These are phyloP conservation scores for Ormyrus labotus DNA, from an alignment of 2,888 invertebrate species.

Conservation along the genomic window DNA sequence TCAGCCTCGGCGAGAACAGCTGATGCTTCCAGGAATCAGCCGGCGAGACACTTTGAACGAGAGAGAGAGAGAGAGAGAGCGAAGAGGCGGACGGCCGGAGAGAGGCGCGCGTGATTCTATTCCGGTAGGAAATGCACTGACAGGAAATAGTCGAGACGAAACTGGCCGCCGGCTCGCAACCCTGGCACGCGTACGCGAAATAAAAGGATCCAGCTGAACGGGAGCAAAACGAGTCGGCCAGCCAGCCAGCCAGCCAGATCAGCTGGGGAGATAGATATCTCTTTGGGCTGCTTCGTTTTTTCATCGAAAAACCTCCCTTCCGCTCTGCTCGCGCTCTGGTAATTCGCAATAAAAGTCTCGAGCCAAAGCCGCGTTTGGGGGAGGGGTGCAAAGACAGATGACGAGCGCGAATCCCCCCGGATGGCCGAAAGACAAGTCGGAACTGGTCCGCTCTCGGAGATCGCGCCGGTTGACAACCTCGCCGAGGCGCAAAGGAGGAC, in stretches of 20 bases:
- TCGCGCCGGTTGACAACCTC: slow-evolving; percentile 63
- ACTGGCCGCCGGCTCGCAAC: slow-evolving; percentile 59
- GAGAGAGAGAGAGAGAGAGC: slow-evolving; percentile 60
- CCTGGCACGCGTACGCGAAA: slow-evolving; percentile 49
- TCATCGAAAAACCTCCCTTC: not conserved
- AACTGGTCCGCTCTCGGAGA: not conserved
- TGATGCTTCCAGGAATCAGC: slow-evolving; percentile 48
- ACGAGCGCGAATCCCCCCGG: too few species aligned
- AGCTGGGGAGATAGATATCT: not conserved
- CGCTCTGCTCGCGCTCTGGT: not conserved
- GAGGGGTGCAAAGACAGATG: not conserved
- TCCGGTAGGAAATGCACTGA: slow-evolving; percentile 69
- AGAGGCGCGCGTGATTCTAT: slow-evolving; percentile 64
- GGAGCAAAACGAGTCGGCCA: too few species aligned
- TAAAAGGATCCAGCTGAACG: slow-evolving; percentile 11
- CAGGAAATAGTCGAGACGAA: slow-evolving; percentile 71
- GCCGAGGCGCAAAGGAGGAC: slow-evolving; percentile 33
- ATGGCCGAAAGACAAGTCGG: not conserved
- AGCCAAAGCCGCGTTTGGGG: not conserved
- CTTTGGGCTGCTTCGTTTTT: not conserved
- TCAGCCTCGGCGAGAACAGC: slow-evolving; percentile 21
- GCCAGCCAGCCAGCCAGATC: too few species aligned
- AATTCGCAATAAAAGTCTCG: too few species aligned
- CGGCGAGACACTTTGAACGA: slow-evolving; percentile 48
- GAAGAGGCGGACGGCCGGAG: slow-evolving; percentile 66